Conservation (phyloP, 2,797 vertebrate species). For the Cottoperca gobio region DNA sequence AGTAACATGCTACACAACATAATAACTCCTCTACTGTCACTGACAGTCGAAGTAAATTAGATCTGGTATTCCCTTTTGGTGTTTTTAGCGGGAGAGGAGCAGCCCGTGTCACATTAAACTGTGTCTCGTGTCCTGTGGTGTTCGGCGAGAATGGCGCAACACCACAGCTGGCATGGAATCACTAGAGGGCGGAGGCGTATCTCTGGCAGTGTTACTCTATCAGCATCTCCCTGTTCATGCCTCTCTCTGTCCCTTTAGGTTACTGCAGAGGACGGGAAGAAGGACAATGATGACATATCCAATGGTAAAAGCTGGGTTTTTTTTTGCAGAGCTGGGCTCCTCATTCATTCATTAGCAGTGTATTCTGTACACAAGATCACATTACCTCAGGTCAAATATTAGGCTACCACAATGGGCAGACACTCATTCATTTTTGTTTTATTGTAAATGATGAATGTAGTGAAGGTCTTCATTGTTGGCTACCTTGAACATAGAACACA, state of each 20-base stretch:
- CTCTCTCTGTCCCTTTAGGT: slow-evolving; percentile 75
- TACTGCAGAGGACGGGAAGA: slow-evolving; percentile 79
- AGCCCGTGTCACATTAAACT: slow-evolving; percentile 75
- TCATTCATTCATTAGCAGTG: slow-evolving; percentile 16
- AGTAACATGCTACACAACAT: slow-evolving; percentile 57
- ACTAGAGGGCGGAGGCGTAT: slow-evolving; percentile 69
- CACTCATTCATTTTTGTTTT: slow-evolving; percentile 8
- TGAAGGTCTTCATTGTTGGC: slow-evolving; percentile 17
- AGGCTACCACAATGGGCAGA: slow-evolving; percentile 2
- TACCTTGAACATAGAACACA: slow-evolving; percentile 8
- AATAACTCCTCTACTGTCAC: slow-evolving; percentile 62
- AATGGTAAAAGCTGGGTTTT: slow-evolving; percentile 77
- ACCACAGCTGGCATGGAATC: slow-evolving; percentile 74
- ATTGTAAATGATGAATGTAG: slow-evolving; percentile 11
- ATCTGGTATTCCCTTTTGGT: slow-evolving; percentile 66
- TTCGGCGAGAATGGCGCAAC: slow-evolving; percentile 58
- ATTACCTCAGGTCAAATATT: slow-evolving; percentile 26
- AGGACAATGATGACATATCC: slow-evolving; percentile 65
- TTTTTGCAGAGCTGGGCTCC: slow-evolving; percentile 28
- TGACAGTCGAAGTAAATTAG: slow-evolving; percentile 67
- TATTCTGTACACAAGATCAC: slow-evolving; percentile 5
- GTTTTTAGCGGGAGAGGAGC: slow-evolving; percentile 67
- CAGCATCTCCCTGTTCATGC: slow-evolving; percentile 60
- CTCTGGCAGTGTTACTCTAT: slow-evolving; percentile 63
- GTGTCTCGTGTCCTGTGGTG: slow-evolving; percentile 63